A percentile compares a stretch with the other conserved stretches of the same genome.
Conservation (phyloP, 1,140 invertebrate genomes). For the Liolophura sinensis region DNA sequence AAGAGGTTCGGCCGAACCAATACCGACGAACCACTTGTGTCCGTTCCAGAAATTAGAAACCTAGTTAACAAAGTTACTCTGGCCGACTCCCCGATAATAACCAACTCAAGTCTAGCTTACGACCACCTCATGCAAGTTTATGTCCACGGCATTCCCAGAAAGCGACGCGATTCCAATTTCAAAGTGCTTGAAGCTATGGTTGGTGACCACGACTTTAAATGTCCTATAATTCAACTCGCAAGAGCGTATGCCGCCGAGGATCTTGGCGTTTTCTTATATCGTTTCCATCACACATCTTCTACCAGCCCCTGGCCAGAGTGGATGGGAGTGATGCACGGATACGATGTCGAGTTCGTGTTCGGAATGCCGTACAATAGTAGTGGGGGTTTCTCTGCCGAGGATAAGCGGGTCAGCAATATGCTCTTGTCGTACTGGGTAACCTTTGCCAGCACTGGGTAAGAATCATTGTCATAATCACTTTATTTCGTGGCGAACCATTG, state of each 20-base stretch:
- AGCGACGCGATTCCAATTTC: too few relatives aligned
- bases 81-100: too few relatives aligned
- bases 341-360: conserved; percentile 93
- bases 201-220: conserved; percentile 44
- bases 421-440: conserved; percentile 91
- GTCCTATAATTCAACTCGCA: conserved; percentile 36
- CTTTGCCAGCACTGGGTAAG: conserved; percentile 92
- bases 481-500: too few relatives aligned
- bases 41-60: too few relatives aligned
- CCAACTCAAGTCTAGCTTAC: too few relatives aligned
- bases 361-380: conserved; percentile 78
- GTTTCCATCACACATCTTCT: conserved; percentile 31
- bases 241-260: conserved; percentile 4
- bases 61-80: too few relatives aligned
- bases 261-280: conserved; percentile 33
- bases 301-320: conserved; percentile 90
- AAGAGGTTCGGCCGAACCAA: too few relatives aligned
- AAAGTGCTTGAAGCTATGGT: conserved; percentile 23
- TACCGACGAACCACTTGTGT: too few relatives aligned
- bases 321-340: conserved; percentile 94
- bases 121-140: too few relatives aligned
- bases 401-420: conserved; percentile 81
- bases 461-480: conserved; percentile 21
- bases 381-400: conserved; percentile 83
- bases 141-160: too few relatives aligned